phyloP scores from a whole-genome alignment of 2,797 vertebrate genomes.

The Anas flavirostris region DNA sequence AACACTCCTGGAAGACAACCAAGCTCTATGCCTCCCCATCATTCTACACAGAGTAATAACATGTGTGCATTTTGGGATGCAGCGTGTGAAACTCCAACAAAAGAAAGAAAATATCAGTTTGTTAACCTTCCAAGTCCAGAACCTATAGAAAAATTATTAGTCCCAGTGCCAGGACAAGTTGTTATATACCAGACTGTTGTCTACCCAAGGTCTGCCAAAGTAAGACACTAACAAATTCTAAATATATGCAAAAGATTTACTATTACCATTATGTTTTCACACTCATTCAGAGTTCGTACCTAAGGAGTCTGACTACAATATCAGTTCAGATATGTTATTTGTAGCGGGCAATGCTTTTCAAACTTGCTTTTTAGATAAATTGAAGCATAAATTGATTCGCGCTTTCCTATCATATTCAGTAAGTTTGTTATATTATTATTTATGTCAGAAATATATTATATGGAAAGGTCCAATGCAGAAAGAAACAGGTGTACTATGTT shows the following conservation, averaged over 20 bases:
- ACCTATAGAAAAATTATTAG: background rate
- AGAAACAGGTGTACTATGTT: background rate
- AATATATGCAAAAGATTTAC: background rate
- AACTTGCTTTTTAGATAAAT: background rate
- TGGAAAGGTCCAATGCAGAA: background rate
- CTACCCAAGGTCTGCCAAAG: conserved; percentile 68
- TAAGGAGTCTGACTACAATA: background rate
- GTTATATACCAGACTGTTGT: conserved; percentile 73
- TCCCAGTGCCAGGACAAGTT: conserved; percentile 54
- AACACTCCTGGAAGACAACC: conserved; percentile 39
- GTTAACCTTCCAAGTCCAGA: conserved; percentile 56
- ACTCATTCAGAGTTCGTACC: background rate
- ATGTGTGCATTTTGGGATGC: conserved; percentile 24
- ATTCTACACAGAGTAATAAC: background rate
- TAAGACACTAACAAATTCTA: conserved; percentile 6
- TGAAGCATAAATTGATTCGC: background rate
- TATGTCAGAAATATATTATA: background rate
- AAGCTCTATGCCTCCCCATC: conserved; percentile 30
- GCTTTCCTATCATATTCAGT: background rate
- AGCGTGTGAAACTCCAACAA: background rate
- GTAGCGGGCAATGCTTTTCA: background rate
- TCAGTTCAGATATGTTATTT: background rate
- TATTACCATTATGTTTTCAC: background rate
- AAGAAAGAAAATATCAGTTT: background rate
- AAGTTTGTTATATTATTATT: background rate